A percentile compares a stretch with the other conserved stretches of the same genome.
phyloP scores from a whole-genome alignment of 1,140 invertebrate genomes.

The Saccostrea glomerata region DNA sequence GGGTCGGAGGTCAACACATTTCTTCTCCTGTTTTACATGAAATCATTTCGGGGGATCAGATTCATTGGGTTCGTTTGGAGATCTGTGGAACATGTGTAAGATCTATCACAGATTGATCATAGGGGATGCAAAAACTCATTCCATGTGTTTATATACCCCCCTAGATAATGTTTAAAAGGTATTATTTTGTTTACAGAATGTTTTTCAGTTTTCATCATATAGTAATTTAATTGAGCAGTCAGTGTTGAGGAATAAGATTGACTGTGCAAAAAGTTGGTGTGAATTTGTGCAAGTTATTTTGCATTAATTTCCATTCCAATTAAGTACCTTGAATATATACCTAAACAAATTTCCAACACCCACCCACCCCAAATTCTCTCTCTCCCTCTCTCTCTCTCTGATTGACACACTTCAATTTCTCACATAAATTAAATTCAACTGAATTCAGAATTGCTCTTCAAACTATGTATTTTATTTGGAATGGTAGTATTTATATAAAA shows the following conservation, averaged over 20 bases:
- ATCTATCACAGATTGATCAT: not conserved
- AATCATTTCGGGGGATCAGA: conserved; percentile 24
- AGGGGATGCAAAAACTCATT: not conserved
- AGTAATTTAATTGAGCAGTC: not conserved
- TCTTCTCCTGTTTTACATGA: conserved; percentile 26
- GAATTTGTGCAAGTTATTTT: no score
- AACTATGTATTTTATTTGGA: no score
- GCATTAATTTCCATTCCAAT: no score
- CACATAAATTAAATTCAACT: no score
- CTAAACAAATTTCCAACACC: not conserved
- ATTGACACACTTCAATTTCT: not conserved
- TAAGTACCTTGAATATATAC: no score
- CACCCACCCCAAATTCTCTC: no score
- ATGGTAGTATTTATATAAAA: no score
- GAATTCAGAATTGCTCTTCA: no score
- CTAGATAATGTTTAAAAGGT: not conserved
- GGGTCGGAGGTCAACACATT: conserved; percentile 3
- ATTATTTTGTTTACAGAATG: conserved; percentile 9
- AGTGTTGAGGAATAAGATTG: no score
- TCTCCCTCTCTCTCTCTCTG: conserved; percentile 32
- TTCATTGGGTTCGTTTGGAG: not conserved
- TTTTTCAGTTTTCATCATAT: conserved; percentile 3
- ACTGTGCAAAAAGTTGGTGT: no score
- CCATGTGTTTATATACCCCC: conserved; percentile 1
- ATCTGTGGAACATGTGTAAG: not conserved